These are phyloP conservation scores for Prunella fulvescens DNA, from an alignment of 2,113 vertebrate species.

Conservation along the genomic window DNA sequence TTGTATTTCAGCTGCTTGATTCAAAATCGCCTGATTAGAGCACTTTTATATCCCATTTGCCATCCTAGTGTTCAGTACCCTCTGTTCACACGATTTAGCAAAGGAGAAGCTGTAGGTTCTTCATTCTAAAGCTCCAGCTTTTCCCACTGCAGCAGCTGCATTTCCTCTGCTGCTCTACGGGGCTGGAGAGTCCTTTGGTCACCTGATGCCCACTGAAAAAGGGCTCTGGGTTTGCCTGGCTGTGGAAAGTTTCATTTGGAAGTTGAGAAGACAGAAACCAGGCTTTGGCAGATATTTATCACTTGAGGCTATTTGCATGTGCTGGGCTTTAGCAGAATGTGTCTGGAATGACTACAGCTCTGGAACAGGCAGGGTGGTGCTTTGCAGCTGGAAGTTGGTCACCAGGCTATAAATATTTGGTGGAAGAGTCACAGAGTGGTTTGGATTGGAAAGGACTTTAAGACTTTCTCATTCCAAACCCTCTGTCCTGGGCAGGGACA, in stretches of 20 bases:
- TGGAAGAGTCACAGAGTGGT: background rate
- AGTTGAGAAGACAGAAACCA: background rate
- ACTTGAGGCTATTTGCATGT: background rate
- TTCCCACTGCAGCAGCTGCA: accelerated
- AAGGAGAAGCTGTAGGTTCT: accelerated
- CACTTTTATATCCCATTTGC: accelerated
- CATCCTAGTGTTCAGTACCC: accelerated
- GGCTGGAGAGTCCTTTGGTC: background rate
- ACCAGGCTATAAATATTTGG: accelerated
- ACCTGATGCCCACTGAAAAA: background rate
- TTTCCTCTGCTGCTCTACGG: background rate
- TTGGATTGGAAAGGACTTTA: background rate
- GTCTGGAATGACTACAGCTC: background rate
- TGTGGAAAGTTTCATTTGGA: background rate
- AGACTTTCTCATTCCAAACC: background rate
- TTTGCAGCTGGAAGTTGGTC: background rate
- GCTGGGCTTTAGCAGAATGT: background rate
- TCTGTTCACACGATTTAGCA: no score
- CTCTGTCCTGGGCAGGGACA: background rate
- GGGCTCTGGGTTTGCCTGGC: background rate
- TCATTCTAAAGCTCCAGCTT: background rate
- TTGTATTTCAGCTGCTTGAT: background rate
- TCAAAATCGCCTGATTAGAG: background rate
- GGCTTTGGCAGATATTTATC: background rate
- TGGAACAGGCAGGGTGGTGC: background rate